A percentile compares a stretch with the other conserved stretches of the same genome.
Conservation (phyloP, 92 coral and sea anemone genomes). For the Pocillopora meandrina region DNA sequence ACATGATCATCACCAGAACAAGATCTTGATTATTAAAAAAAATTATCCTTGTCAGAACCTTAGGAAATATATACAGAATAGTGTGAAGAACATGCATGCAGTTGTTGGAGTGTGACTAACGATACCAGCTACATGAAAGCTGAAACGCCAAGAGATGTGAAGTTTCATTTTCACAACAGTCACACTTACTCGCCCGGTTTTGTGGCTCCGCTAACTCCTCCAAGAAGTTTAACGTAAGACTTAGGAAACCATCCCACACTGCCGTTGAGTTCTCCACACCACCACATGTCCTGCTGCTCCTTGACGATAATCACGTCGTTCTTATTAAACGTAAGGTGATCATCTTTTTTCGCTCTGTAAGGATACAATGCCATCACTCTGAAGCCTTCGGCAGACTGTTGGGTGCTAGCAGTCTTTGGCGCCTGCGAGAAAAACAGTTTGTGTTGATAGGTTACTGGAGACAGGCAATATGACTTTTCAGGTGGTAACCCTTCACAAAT, state of each 20-base stretch:
- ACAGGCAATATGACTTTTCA: background rate
- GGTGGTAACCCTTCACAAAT: slow-evolving; percentile 19
- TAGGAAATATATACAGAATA: too few relatives aligned
- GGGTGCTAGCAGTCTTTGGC: slow-evolving; percentile 47
- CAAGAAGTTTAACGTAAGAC: slow-evolving; percentile 74
- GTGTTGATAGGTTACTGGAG: background rate
- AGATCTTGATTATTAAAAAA: too few relatives aligned
- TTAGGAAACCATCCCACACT: slow-evolving; percentile 87
- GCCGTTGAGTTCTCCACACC: slow-evolving; percentile 95
- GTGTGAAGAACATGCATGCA: too few relatives aligned
- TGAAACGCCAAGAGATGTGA: too few relatives aligned
- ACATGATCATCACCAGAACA: too few relatives aligned
- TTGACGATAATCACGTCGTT: slow-evolving; percentile 80
- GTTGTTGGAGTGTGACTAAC: too few relatives aligned
- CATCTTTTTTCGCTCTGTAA: slow-evolving; percentile 84
- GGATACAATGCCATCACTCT: slow-evolving; percentile 85
- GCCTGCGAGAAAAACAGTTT: background rate
- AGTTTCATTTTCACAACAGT: too few relatives aligned
- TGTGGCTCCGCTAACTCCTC: slow-evolving; percentile 29
- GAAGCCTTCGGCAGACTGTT: slow-evolving; percentile 73
- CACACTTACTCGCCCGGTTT: slow-evolving; percentile 52
- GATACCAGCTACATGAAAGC: too few relatives aligned
- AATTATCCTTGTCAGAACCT: too few relatives aligned
- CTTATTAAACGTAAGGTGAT: slow-evolving; percentile 87
- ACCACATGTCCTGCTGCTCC: slow-evolving; percentile 97